phyloP scores from a whole-genome alignment of 2,797 vertebrate genomes.

The Xenentodon cancila region DNA sequence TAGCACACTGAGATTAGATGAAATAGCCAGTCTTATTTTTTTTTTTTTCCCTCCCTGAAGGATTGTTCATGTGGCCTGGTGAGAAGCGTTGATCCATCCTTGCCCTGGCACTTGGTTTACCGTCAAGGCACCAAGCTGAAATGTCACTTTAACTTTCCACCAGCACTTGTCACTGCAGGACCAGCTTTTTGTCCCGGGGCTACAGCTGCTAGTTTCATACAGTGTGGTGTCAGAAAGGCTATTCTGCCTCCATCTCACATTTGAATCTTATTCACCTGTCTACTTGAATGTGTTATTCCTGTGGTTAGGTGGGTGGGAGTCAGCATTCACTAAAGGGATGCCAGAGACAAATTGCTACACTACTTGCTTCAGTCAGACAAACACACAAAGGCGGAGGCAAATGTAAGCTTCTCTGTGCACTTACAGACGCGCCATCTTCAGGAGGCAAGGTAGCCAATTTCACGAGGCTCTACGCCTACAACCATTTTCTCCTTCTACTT shows the following conservation, averaged over 20 bases:
- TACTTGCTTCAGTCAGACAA: conserved; percentile 14
- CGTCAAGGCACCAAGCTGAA: conserved; percentile 68
- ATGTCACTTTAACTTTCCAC: conserved; percentile 71
- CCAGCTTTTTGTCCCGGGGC: conserved; percentile 51
- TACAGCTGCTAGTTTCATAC: conserved; percentile 51
- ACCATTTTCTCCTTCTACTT: conserved; percentile 30
- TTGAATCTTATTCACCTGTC: conserved; percentile 58
- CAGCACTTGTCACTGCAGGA: conserved; percentile 64
- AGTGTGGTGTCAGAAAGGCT: conserved; percentile 57
- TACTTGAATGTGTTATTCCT: conserved; percentile 59
- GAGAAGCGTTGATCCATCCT: conserved; percentile 65
- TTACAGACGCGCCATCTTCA: conserved; percentile 34
- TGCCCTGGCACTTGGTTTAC: conserved; percentile 54
- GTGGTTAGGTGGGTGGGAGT: conserved; percentile 44
- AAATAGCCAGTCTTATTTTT: conserved; percentile 37
- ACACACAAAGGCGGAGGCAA: conserved; percentile 5
- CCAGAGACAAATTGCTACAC: conserved; percentile 48
- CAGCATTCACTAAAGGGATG: conserved; percentile 47
- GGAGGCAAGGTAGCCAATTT: conserved; percentile 70
- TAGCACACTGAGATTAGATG: conserved; percentile 18
- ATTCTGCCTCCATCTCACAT: conserved; percentile 52
- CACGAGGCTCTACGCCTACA: conserved; percentile 67
- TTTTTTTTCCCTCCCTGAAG: conserved; percentile 28
- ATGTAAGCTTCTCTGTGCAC: conserved; percentile 15
- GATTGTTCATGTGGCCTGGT: conserved; percentile 51